phyloP scores from a whole-genome alignment of 2,797 vertebrate species.

The Hypotaenidia okinawae region DNA sequence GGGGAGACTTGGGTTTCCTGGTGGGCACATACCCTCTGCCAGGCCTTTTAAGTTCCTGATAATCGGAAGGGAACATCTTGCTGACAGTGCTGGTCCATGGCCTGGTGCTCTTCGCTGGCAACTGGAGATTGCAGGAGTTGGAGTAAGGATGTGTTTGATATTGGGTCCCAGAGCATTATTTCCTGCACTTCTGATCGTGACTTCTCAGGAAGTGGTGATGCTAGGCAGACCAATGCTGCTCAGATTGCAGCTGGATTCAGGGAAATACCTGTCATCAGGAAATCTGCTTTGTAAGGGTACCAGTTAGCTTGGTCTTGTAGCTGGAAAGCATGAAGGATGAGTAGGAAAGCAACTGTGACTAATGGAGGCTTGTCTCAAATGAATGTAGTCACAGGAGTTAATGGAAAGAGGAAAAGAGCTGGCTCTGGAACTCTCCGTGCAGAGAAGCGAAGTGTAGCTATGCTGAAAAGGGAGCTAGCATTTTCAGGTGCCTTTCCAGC shows the following conservation, averaged over 20 bases:
- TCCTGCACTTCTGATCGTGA: background rate
- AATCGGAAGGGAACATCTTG: background rate
- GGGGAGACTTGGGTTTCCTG: background rate
- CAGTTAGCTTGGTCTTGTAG: background rate
- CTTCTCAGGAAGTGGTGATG: background rate
- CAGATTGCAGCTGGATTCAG: background rate
- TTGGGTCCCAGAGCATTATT: background rate
- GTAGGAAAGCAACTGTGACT: conserved; percentile 66
- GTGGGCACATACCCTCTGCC: background rate
- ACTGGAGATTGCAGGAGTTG: background rate
- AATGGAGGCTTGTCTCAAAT: conserved; percentile 53
- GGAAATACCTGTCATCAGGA: background rate
- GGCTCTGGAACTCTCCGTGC: conserved; percentile 8
- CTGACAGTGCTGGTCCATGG: background rate
- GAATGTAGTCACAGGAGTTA: conserved; percentile 45
- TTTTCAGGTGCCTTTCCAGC: conserved; percentile 25
- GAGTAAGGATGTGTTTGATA: background rate
- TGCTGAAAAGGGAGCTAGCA: conserved; percentile 7
- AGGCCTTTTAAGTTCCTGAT: background rate
- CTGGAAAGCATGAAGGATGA: conserved; percentile 56
- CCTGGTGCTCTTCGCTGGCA: background rate
- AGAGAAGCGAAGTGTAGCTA: conserved; percentile 25
- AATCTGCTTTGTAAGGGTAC: background rate
- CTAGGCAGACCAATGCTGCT: background rate
- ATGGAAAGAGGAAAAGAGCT: conserved; percentile 41